Evolutionary conservation across 2,888 invertebrate genomes (phyloP).

Genomic region (Synanthedon formicaeformis): DNA sequence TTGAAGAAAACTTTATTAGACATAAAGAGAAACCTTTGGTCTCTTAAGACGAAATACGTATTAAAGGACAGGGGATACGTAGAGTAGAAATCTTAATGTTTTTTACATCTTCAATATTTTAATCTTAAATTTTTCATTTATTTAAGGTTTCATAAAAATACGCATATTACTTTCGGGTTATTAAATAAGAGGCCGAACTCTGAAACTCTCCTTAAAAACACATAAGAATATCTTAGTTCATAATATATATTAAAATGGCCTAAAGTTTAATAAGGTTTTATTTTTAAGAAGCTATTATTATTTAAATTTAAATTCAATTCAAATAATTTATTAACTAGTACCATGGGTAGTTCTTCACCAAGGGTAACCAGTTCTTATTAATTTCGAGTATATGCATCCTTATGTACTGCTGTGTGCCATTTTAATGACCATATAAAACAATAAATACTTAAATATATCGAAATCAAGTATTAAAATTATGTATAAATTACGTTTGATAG

Average conservation of each 20-base stretch:
- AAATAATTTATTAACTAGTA: no score
- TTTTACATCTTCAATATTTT: no score
- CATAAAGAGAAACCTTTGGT: conserved; percentile 68
- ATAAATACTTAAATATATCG: no score
- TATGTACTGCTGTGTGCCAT: no score
- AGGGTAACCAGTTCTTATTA: no score
- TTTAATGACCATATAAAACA: no score
- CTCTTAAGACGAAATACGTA: conserved; percentile 57
- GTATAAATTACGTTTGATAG: background rate
- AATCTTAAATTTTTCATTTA: no score
- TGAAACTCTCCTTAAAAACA: background rate
- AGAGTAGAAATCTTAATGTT: conserved; percentile 12
- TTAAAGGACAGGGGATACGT: conserved; percentile 27
- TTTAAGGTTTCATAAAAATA: background rate
- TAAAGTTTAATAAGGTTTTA: background rate
- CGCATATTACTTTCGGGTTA: background rate
- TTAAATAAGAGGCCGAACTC: background rate
- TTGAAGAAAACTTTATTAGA: conserved; percentile 69
- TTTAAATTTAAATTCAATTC: no score
- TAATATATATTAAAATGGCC: background rate
- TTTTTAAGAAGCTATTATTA: no score
- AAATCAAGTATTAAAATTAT: no score
- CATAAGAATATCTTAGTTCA: background rate
- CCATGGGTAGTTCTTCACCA: no score
- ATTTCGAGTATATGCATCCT: no score